phyloP scores from a whole-genome alignment of 2,888 invertebrate species.

The Leucophenga montana region DNA sequence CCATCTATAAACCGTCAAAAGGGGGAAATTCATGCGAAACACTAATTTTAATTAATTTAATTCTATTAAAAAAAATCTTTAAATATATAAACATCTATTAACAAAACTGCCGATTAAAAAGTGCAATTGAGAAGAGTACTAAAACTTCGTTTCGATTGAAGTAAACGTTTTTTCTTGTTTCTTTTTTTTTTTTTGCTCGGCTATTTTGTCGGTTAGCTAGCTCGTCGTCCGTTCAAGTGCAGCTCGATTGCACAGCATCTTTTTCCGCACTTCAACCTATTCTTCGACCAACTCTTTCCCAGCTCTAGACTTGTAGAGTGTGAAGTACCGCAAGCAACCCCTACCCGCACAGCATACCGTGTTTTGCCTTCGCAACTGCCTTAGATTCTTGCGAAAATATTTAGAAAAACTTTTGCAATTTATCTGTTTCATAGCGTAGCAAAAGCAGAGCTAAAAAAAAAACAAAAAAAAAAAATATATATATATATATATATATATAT shows the following conservation, averaged over 20 bases:
- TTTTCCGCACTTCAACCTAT: slow-evolving; percentile 3
- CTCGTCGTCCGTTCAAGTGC: neutral
- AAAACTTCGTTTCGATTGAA: too few species aligned
- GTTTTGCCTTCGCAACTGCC: too few species aligned
- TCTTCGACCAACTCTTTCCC: neutral
- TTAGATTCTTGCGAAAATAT: slow-evolving; percentile 59
- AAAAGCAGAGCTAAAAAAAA: slow-evolving; percentile 28
- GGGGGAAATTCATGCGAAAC: too few species aligned
- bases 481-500: too few species aligned
- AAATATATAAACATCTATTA: too few species aligned
- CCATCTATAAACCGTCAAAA: too few species aligned
- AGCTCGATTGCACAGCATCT: too few species aligned
- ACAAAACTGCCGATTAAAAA: too few species aligned
- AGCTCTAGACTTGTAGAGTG: neutral
- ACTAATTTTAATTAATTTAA: too few species aligned
- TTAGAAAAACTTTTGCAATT: slow-evolving; percentile 64
- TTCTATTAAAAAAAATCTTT: too few species aligned
- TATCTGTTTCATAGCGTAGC: slow-evolving; percentile 60
- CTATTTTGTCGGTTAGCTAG: neutral
- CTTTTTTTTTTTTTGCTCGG: neutral
- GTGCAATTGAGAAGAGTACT: too few species aligned
- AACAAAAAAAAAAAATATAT: slow-evolving; percentile 30
- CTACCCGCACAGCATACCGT: slow-evolving; percentile 7
- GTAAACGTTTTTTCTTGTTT: too few species aligned
- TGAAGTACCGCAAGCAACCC: slow-evolving; percentile 11